A percentile compares a stretch with the other conserved stretches of the same genome.
These are phyloP conservation scores for Eublepharis macularius DNA, from an alignment of 2,113 vertebrate genomes.

Conservation along the genomic window DNA sequence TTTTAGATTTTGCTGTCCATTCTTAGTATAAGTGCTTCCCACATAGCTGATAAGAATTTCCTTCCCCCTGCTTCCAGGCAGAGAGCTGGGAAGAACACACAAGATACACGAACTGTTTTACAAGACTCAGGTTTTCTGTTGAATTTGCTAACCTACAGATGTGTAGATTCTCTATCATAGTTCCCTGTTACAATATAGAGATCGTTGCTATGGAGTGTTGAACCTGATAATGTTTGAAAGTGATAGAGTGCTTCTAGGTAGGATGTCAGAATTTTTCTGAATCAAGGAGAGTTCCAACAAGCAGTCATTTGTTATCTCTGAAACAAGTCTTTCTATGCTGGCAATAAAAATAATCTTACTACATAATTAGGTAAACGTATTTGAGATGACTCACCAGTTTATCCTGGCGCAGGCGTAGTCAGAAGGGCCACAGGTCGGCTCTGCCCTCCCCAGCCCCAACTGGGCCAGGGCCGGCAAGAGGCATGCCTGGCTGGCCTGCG, in stretches of 20 bases:
- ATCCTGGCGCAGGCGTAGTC: no score
- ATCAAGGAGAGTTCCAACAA: not conserved
- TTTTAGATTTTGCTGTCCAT: not conserved
- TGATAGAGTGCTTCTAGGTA: not conserved
- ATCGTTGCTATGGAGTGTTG: not conserved
- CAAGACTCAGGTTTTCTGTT: not conserved
- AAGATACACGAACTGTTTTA: not conserved
- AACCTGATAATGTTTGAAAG: not conserved
- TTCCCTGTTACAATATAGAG: not conserved
- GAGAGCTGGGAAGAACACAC: no score
- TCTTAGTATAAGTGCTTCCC: not conserved
- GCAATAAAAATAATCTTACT: not conserved
- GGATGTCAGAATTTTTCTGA: not conserved
- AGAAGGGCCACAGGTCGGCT: no score
- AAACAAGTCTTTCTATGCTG: not conserved
- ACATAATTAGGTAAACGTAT: no score
- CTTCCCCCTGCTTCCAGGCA: not conserved
- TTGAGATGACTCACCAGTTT: no score
- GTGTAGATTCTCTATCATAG: not conserved
- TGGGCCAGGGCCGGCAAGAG: no score
- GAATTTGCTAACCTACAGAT: not conserved
- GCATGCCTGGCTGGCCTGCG: no score
- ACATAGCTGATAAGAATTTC: not conserved
- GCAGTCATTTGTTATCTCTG: not conserved
- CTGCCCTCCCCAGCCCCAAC: no score